A percentile compares a stretch with the other conserved stretches of the same genome.
Conservation (phyloP, 2,888 invertebrate genomes). For the Uropetala carovei region DNA sequence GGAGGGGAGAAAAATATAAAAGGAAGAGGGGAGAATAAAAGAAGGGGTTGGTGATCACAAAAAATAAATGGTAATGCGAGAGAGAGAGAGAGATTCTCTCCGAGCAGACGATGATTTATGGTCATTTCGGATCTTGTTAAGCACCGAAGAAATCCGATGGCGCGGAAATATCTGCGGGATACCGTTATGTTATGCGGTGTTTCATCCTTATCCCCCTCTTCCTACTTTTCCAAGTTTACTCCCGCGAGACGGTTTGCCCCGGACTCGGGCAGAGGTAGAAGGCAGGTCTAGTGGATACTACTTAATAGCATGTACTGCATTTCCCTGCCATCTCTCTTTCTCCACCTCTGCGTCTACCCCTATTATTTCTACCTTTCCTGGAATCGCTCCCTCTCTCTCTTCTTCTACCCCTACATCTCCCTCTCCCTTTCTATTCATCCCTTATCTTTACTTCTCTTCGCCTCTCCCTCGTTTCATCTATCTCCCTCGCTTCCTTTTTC, state of each 20-base stretch:
- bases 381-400: neutral
- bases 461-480: neutral
- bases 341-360: neutral
- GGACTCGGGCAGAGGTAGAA: neutral
- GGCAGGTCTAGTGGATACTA: too few relatives aligned
- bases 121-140: neutral
- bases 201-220: neutral
- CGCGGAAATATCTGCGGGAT: conserved; percentile 2
- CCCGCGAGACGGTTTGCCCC: neutral
- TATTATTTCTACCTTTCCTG: neutral
- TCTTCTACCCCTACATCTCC: neutral
- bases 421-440: neutral
- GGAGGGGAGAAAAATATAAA: neutral
- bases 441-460: neutral
- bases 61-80: too few relatives aligned
- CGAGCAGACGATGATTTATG: neutral
- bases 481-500: neutral
- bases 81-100: too few relatives aligned
- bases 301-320: neutral
- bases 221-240: neutral
- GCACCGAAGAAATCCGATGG: neutral
- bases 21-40: neutral
- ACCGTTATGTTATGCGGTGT: neutral
- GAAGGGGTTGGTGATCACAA: neutral
- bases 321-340: neutral